Evolutionary conservation across 2,888 invertebrate genomes (phyloP), one percentile per base, ranked within the genome.

Genomic region (Orgyia antiqua): DNA sequence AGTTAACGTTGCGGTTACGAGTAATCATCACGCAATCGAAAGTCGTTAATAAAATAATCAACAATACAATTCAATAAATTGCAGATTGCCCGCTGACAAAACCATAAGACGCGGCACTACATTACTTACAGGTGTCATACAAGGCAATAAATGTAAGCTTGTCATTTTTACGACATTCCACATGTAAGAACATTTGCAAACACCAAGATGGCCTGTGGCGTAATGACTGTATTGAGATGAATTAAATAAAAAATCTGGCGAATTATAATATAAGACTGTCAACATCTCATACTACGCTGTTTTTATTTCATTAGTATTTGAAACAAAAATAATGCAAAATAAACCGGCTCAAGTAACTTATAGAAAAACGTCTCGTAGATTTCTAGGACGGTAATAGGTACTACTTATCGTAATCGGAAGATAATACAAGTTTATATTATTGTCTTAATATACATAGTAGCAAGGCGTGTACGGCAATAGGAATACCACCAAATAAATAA

Each of bases 61-160:
- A 73, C 75, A 71, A 71, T 68, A 60, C 56, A 46, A 53, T 56
- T 68, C 58, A 70, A 83, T 83, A 83, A 80, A 80, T 80, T 62
- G 65, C 60, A 58, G 74, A 78, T 79, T 75, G 69, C 79, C 74
- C 63, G 76, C 78, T 77, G 78, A 82, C 78, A 76, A 74, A 75
- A 58, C 69, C 66, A 71, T 72, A 72, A 61, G 58, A 64, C 59
- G 58, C 61, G 71, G 71, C 69, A 70, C 59, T 58, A 59, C 72
- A 77, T 80, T 74, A 76, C 65, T 74, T 75, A 75, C 71, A 66
- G 50, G 48, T 68, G 72, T 72, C 68, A 56, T 60, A 66, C 66
- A 61, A 51, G 51, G 66, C 63, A 64, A 76, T 77, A 76, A 79
- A 78, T 72, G 73, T 71, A 59, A 68, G 59, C 69, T 72, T 76